Evolutionary conservation across 2,888 invertebrate genomes (phyloP), one percentile per base, ranked within the genome.

Genomic region (Creontiades dilutus): DNA sequence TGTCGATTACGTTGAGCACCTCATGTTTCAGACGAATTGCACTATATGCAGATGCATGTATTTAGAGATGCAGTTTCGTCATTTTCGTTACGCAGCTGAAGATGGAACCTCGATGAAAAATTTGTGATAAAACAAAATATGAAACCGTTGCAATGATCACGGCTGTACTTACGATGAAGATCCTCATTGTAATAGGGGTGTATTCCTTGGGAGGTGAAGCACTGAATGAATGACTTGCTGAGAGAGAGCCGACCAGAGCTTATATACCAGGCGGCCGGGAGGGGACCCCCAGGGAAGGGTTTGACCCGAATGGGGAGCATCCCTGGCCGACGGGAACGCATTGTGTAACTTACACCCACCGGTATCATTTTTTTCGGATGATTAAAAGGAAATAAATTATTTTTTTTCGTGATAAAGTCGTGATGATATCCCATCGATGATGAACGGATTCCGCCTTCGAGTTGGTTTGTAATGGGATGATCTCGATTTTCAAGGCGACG

Each of bases 261-360:
- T 89, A 89, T 89, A 89, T 89, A 89, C 89, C 19, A 48, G 84
- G 89, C 48, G 4, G 61, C 46, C 46, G n/a, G 52, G 89, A 84
- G 84, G 89, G 89, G 87, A 23, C 47, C 84, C 28, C 55, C 68
- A 14, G 57, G 85, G 90, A 85, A 86, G 85, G 80, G 90, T 86
- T 86, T 78, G 90, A 86, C 90, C 90, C 90, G 86, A 82, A 90
- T 78, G 86, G 86, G 48, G 86, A 86, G 57, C 90, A 90, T 90
- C 90, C 90, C 88, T 52, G 78, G 27, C 19, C n/a, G 28, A 48
- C 27, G 61, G 37, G 61, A 61, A 85, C 23, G 61, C 78, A 89
- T 90, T 90, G 90, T 90, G 90, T 86, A 90, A 90, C 80, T 52
- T 23, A 88, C 78, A 88, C 88, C 76, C 78, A 78, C 88, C 88